A percentile compares a stretch with the other conserved stretches of the same genome.
These are phyloP conservation scores for Grus americana DNA, from an alignment of 2,113 vertebrate genomes.

Conservation along the genomic window DNA sequence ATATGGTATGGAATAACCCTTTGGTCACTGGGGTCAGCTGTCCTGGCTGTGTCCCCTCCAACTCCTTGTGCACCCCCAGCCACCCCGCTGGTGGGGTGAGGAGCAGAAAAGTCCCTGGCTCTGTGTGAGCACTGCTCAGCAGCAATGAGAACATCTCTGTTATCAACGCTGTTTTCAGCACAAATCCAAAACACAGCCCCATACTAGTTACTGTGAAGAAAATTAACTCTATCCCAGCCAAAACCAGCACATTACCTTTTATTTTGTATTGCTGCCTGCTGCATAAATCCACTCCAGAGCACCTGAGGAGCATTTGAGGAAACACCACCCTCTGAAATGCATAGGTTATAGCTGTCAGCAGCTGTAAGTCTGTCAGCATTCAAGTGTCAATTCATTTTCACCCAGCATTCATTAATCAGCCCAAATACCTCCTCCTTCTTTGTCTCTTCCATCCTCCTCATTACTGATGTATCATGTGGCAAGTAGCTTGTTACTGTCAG, in stretches of 20 bases:
- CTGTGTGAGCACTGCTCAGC: too few species aligned
- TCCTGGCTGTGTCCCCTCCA: too few species aligned
- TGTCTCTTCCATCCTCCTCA: not conserved
- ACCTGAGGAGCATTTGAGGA: not conserved
- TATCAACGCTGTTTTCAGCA: too few species aligned
- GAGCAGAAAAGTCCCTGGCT: too few species aligned
- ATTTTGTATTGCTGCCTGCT: not conserved
- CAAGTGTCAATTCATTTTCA: not conserved
- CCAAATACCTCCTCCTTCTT: not conserved
- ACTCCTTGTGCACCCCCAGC: too few species aligned
- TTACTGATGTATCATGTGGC: not conserved
- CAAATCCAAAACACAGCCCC: too few species aligned
- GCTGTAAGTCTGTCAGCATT: not conserved
- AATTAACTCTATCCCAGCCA: too few species aligned
- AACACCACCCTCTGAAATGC: not conserved
- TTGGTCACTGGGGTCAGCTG: too few species aligned
- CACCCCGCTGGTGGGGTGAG: too few species aligned
- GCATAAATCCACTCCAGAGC: not conserved
- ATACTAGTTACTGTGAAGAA: too few species aligned
- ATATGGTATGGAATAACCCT: too few species aligned
- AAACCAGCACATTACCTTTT: not conserved
- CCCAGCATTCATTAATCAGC: not conserved
- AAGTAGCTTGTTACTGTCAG: not conserved
- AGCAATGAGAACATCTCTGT: too few species aligned
- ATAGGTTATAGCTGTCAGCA: not conserved